Evolutionary conservation across 2,113 vertebrate species (phyloP).

Genomic region (Otis tarda): DNA sequence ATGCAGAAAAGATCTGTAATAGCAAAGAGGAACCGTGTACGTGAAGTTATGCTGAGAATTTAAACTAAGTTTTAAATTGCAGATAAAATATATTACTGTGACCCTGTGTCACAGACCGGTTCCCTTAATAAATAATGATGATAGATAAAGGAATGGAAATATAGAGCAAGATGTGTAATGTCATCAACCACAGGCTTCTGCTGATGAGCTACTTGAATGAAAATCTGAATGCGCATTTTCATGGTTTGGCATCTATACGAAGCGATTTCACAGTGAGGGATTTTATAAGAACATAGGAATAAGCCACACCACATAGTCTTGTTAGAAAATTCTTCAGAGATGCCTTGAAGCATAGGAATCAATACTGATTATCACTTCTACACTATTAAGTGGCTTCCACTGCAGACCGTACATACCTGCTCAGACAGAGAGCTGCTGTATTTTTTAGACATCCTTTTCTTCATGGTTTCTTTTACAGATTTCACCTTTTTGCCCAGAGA

Average conservation of each 20-base stretch:
- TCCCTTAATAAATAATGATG: neutral
- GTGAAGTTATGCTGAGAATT: slow-evolving; percentile 17
- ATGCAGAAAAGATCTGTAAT: neutral
- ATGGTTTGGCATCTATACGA: slow-evolving; percentile 8
- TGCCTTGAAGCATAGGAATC: neutral
- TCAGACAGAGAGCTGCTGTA: slow-evolving; percentile 92
- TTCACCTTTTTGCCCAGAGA: slow-evolving; percentile 98
- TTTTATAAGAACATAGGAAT: neutral
- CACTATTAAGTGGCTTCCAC: neutral
- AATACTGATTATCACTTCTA: neutral
- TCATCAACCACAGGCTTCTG: neutral
- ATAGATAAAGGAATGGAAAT: slow-evolving; percentile 21
- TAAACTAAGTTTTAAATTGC: slow-evolving; percentile 4
- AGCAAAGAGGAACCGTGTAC: neutral
- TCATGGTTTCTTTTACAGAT: slow-evolving; percentile 98
- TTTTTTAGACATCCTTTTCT: slow-evolving; percentile 98
- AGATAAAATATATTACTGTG: slow-evolving; percentile 12
- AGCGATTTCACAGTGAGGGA: slow-evolving; percentile 38
- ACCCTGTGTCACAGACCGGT: neutral
- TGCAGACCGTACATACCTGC: slow-evolving; percentile 79
- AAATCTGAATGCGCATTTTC: slow-evolving; percentile 36
- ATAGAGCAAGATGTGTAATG: neutral
- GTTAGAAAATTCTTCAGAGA: neutral
- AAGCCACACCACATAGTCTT: neutral
- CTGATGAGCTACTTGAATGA: neutral